Base-by-base conservation (phyloP, 1,140 invertebrate species). In the Drosophila nigrodunni region DNA sequence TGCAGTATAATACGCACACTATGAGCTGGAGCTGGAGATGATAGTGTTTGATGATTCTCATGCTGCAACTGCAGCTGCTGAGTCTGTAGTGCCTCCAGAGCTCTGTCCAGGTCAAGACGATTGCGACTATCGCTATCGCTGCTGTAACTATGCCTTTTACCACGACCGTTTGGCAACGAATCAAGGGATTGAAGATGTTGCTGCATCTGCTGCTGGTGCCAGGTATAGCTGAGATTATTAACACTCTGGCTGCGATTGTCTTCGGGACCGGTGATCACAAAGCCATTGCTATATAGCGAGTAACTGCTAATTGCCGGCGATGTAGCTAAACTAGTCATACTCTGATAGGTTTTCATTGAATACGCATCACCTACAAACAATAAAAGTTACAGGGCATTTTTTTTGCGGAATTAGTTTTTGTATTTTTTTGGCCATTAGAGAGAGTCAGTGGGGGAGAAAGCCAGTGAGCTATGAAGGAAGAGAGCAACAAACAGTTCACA, bases 291-390 rank as follows among this genome's bases (percentile, higher is more conserved):
- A 81, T 91, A 90, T 18, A 92, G 72, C 54, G 91, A 92, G 78
- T 91, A 86, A 75, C 87, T 92, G 73, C 91, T 92, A 67, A 91
- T 90, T 25, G 91, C 91, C 74, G 89, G 87, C 54, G 91, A 92
- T 39, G 91, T 92, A 75, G 91, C 91, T 92, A 92, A 91, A 79
- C 91, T 92, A 92, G 91, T 92, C 83, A 91, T 91, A 91, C 91
- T 92, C 88, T 91, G 87, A 91, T 91, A 92, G 11, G 91, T 92
- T 92, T 92, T 92, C 91, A 92, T 91, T 86, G 91, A 92, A 79
- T 91, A 92, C 80, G 91, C 91, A 74, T 92, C 91, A 85, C 91
- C 91, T 92, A 89, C 43, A 71, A 74, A 81, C 79, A 90, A 75
- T 80, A 89, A 66, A 88, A 74, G 70, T 59, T 66, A 52, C 60